phyloP scores from a whole-genome alignment of 2,888 invertebrate species.

The Amorpha juglandis region DNA sequence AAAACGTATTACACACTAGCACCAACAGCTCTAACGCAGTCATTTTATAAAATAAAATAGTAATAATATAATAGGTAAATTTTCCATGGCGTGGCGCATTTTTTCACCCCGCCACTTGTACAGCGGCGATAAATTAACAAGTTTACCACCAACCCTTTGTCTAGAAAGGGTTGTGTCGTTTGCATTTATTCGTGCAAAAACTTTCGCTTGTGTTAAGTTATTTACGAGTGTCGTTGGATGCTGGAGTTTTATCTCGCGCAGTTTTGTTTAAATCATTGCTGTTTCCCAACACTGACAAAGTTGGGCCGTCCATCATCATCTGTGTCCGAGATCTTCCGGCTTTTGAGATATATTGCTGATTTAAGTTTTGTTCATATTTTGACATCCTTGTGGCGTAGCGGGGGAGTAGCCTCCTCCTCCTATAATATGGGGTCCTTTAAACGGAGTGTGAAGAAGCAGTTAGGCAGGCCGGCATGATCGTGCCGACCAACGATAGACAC shows the following conservation, averaged over 20 bases:
- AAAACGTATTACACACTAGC: too few species aligned
- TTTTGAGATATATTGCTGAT: background rate
- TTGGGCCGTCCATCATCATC: constrained; percentile 9
- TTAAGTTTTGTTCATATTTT: background rate
- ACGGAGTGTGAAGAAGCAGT: too few species aligned
- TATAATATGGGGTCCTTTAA: too few species aligned
- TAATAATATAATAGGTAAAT: constrained; percentile 16
- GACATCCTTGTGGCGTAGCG: too few species aligned
- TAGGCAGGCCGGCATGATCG: too few species aligned
- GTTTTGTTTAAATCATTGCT: constrained; percentile 28
- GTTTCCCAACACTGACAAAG: constrained; percentile 8
- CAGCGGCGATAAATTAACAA: constrained; percentile 58
- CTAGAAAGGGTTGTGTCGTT: constrained; percentile 47
- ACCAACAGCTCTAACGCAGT: too few species aligned
- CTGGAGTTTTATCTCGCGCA: constrained; percentile 36
- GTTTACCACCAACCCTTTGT: constrained; percentile 50
- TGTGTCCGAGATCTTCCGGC: background rate
- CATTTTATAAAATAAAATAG: background rate
- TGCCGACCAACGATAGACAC: too few species aligned
- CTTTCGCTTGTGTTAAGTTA: constrained; percentile 39
- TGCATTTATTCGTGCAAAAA: constrained; percentile 52
- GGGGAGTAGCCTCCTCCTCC: too few species aligned
- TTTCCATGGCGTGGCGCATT: constrained; percentile 35
- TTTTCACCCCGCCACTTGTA: constrained; percentile 51
- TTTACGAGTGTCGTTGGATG: constrained; percentile 36